Evolutionary conservation across 1,140 invertebrate species (phyloP).

Genomic region (Campodea augens): DNA sequence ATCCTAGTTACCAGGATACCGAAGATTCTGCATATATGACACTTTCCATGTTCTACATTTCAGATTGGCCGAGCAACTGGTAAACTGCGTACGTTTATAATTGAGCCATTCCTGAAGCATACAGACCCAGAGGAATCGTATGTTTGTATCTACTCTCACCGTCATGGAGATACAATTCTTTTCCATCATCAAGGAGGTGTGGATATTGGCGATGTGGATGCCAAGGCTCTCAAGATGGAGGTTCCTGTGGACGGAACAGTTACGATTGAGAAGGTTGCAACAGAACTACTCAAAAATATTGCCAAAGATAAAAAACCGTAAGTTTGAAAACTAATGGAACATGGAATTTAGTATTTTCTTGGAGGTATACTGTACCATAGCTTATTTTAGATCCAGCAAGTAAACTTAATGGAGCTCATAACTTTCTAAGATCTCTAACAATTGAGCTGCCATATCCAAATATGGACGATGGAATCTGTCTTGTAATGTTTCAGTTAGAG

Average conservation of each 20-base stretch:
- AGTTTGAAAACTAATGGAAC: constrained; percentile 14
- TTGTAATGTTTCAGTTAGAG: no score
- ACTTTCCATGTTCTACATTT: no score
- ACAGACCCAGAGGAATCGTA: constrained; percentile 86
- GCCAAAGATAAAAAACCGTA: constrained; percentile 40
- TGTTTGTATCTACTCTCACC: constrained; percentile 90
- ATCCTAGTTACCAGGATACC: no score
- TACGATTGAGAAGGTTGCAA: constrained; percentile 37
- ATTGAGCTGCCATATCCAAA: constrained; percentile 2
- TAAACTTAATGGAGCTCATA: no score
- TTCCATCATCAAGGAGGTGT: constrained; percentile 97
- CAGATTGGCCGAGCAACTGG: constrained; percentile 64
- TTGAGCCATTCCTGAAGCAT: constrained; percentile 91
- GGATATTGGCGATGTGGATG: constrained; percentile 96
- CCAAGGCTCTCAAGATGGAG: constrained; percentile 68
- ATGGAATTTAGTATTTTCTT: no score
- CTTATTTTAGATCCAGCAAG: no score
- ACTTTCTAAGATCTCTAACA: no score
- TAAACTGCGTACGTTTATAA: constrained; percentile 81
- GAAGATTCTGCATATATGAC: no score
- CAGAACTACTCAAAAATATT: constrained; percentile 45
- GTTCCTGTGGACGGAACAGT: constrained; percentile 45
- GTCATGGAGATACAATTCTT: constrained; percentile 80
- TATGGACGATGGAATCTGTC: no score
- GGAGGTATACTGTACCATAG: no score